These are phyloP conservation scores for Sarcophaga rosellei DNA, from an alignment of 2,888 invertebrate genomes.

Conservation along the genomic window DNA sequence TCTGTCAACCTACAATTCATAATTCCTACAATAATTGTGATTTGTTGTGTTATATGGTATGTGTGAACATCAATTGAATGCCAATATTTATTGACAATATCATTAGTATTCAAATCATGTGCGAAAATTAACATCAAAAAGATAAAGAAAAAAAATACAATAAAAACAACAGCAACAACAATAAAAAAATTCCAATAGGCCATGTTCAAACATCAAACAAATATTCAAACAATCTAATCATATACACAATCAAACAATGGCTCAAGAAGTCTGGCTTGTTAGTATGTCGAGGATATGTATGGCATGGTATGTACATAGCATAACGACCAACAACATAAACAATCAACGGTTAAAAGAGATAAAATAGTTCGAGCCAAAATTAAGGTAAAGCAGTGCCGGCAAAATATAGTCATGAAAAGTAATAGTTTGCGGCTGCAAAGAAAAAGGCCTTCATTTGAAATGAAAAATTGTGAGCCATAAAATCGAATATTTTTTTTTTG, in stretches of 20 bases:
- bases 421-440: too few species aligned
- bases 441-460: too few species aligned
- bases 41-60: not conserved
- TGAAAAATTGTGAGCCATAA: too few species aligned
- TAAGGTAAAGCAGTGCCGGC: too few species aligned
- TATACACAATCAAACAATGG: not conserved
- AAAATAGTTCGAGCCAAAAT: too few species aligned
- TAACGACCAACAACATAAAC: too few species aligned
- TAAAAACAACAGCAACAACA: not conserved
- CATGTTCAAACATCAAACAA: slow-evolving; percentile 50
- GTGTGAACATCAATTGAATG: slow-evolving; percentile 30
- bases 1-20: not conserved
- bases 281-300: not conserved
- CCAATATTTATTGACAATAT: slow-evolving; percentile 56
- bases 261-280: not conserved
- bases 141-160: slow-evolving; percentile 32
- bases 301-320: not conserved
- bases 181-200: slow-evolving; percentile 30
- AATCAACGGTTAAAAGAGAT: too few species aligned
- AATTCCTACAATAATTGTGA: not conserved
- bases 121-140: slow-evolving; percentile 61
- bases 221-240: not conserved
- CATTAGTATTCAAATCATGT: slow-evolving; percentile 64
- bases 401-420: too few species aligned
- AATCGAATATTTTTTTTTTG: too few species aligned